These are phyloP conservation scores for Tetragnatha versicolor DNA, from an alignment of 1,140 invertebrate genomes.

Conservation along the genomic window DNA sequence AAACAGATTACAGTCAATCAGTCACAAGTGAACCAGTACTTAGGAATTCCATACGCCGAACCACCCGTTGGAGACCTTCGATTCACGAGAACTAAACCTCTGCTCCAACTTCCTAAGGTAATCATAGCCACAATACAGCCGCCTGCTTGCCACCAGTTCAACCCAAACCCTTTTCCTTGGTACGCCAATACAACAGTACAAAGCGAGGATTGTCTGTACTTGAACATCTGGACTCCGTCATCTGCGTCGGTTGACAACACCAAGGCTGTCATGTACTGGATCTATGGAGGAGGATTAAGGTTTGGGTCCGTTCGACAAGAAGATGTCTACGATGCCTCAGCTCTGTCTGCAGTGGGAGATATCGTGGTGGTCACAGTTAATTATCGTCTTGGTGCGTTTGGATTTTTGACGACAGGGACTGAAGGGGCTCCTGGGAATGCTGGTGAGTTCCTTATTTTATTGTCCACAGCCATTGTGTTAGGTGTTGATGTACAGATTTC, in stretches of 20 bases:
- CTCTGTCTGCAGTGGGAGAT: slow-evolving; percentile 81
- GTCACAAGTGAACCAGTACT: no score
- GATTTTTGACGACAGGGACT: slow-evolving; percentile 90
- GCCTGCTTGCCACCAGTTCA: slow-evolving; percentile 69
- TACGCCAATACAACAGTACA: not conserved
- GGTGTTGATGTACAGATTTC: slow-evolving; percentile 33
- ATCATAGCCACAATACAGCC: not conserved
- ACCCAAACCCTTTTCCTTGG: slow-evolving; percentile 81
- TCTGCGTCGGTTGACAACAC: not conserved
- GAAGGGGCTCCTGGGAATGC: slow-evolving; percentile 94
- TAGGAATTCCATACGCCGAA: slow-evolving; percentile 76
- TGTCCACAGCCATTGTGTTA: slow-evolving; percentile 62
- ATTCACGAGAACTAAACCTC: slow-evolving; percentile 65
- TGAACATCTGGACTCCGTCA: slow-evolving; percentile 88
- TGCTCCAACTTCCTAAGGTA: not conserved
- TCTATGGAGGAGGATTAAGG: slow-evolving; percentile 59
- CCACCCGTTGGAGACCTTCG: slow-evolving; percentile 71
- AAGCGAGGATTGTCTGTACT: slow-evolving; percentile 88
- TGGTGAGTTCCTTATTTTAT: slow-evolving; percentile 71
- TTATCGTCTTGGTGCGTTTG: slow-evolving; percentile 92
- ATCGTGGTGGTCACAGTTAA: slow-evolving; percentile 95
- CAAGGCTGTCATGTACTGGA: slow-evolving; percentile 62
- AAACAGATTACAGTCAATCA: no score
- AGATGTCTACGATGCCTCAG: slow-evolving; percentile 81
- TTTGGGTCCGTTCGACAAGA: slow-evolving; percentile 34